phyloP scores from a whole-genome alignment of 2,113 vertebrate species.

The Serilophus lunatus region DNA sequence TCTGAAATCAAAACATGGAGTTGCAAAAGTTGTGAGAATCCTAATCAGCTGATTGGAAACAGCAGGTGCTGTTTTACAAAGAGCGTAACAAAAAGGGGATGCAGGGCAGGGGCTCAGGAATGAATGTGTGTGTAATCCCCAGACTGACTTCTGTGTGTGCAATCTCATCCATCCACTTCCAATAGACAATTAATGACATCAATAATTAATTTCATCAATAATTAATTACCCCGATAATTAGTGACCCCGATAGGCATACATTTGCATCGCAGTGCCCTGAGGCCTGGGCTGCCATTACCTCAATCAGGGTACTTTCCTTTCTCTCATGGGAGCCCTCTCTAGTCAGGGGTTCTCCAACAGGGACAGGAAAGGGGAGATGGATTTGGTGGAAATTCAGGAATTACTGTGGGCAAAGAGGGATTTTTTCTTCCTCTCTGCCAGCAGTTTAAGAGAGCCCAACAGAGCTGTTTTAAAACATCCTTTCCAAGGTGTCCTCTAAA shows the following conservation, averaged over 20 bases:
- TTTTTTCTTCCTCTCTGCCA: neutral
- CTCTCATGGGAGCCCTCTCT: neutral
- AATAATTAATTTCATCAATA: too few relatives aligned
- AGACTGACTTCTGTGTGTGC: too few relatives aligned
- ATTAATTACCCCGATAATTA: too few relatives aligned
- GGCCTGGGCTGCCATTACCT: neutral
- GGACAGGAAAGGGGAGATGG: neutral
- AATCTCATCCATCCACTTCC: too few relatives aligned
- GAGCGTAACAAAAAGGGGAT: too few relatives aligned
- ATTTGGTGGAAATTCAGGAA: neutral
- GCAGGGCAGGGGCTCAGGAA: too few relatives aligned
- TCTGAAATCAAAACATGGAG: too few relatives aligned
- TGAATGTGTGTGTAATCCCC: too few relatives aligned
- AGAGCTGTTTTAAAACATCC: neutral
- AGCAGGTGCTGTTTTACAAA: too few relatives aligned
- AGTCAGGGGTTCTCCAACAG: neutral
- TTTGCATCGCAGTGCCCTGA: neutral
- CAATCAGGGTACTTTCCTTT: neutral
- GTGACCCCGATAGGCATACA: neutral
- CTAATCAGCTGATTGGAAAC: too few relatives aligned
- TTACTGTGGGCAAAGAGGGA: accelerated
- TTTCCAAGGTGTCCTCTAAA: neutral
- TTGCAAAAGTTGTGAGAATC: too few relatives aligned
- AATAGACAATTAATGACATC: too few relatives aligned
- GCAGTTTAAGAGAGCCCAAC: neutral